Base-by-base conservation (phyloP, 2,113 vertebrate genomes). In the Pygoscelis antarcticus region DNA sequence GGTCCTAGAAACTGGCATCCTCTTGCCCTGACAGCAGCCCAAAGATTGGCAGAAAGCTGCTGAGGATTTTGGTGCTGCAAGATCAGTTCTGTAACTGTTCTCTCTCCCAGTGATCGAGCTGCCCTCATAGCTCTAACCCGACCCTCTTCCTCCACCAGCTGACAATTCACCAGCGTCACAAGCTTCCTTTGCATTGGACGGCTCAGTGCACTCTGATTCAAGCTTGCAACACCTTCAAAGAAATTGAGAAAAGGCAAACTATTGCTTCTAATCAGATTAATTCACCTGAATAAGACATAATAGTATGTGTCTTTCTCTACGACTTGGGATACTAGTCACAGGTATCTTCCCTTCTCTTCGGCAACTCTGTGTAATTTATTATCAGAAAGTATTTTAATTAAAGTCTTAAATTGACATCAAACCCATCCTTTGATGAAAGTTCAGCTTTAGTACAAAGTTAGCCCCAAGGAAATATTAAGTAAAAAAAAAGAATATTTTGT, bases 101-200 rank as follows among this genome's bases (percentile, higher is more conserved):
- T 98, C 96, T 99, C 98, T 85, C 98, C 98, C 76, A 98, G 98
- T 0, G 99, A 99, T 14, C 99, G 98, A 75, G 99, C 99, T 34
- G 99, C 99, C 57, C 99, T 97, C 97, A 99, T 98, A 14, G 99
- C 99, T 91, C 99, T 98, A 65, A 99, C 98, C 12, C 99, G 99
- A 44, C 99, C 99, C 97, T 99, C 99, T 94, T 99, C 99, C 93
- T 99, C 99, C 89, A 99, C 99, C 97, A 99, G 98, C 95, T 99
- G 99, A 97, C 99, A 99, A 94, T 99, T 99, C 94, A 99, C 99
- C 96, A 99, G 96, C 1, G 99, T 99, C 97, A 99, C 99, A 94
- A 99, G 98, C 97, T 99, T 99, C 97, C 99, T 99, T 97, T 99
- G 99, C 99, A 99, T 99, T 34, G 99, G 99, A 85, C 99, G 98